These are phyloP conservation scores for Bradypodion pumilum DNA, from an alignment of 2,797 vertebrate genomes.

Conservation along the genomic window DNA sequence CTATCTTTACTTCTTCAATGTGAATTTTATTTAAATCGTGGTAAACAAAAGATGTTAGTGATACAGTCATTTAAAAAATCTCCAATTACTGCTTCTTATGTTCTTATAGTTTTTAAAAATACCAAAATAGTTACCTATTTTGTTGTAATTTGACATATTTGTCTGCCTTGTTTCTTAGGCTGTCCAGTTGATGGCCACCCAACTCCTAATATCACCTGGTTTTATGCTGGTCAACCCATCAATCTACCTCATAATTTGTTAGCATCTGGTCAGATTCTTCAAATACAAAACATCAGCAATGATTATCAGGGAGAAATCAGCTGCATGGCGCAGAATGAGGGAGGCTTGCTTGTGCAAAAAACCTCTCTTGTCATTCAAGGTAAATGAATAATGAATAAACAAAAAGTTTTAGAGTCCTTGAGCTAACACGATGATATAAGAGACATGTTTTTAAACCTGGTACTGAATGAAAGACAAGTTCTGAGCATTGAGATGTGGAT, in stretches of 20 bases:
- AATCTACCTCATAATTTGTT: constrained; percentile 62
- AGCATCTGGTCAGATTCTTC: constrained; percentile 74
- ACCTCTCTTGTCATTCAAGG: constrained; percentile 73
- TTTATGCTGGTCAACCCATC: constrained; percentile 71
- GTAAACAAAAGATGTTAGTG: too few species aligned
- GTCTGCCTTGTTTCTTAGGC: constrained; percentile 64
- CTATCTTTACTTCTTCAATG: too few species aligned
- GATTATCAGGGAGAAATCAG: constrained; percentile 73
- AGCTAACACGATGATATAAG: neutral
- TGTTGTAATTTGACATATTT: constrained; percentile 20
- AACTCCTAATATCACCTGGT: constrained; percentile 78
- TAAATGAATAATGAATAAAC: constrained; percentile 49
- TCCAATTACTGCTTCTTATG: neutral
- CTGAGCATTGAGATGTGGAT: neutral
- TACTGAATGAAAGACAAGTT: neutral
- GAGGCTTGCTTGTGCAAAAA: constrained; percentile 71
- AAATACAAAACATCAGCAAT: constrained; percentile 71
- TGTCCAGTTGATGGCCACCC: constrained; percentile 78
- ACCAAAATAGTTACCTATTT: neutral
- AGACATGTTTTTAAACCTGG: neutral
- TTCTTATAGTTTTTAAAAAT: neutral
- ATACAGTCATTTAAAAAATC: neutral
- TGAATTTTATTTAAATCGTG: neutral
- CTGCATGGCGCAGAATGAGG: constrained; percentile 80
- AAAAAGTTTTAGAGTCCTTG: neutral